Percentiles rank a stretch among this genome's conserved stretches.
These are phyloP conservation scores for Drosophila monieri DNA, from an alignment of 2,888 invertebrate species.

Conservation along the genomic window DNA sequence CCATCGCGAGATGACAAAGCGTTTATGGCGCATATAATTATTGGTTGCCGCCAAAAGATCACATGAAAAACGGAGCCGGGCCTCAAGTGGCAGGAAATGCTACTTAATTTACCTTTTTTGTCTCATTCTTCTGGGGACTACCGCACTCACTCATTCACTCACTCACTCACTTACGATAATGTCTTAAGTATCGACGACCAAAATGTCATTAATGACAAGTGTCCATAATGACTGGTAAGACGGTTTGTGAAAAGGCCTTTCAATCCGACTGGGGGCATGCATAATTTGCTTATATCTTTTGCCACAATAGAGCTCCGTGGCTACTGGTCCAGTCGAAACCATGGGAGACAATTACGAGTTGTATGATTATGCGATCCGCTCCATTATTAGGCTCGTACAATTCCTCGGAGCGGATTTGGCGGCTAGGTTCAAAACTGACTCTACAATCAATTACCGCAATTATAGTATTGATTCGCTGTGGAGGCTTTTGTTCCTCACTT, in stretches of 20 bases:
- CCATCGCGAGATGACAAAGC: slow-evolving; percentile 71
- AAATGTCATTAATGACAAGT: slow-evolving; percentile 80
- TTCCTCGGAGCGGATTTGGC: slow-evolving; percentile 20
- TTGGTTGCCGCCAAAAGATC: slow-evolving; percentile 73
- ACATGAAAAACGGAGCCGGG: slow-evolving; percentile 50
- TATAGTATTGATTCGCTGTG: slow-evolving; percentile 53
- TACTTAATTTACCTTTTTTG: slow-evolving; percentile 75
- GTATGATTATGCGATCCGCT: slow-evolving; percentile 32
- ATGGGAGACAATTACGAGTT: slow-evolving; percentile 51
- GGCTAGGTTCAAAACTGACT: slow-evolving; percentile 50
- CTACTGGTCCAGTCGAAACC: slow-evolving; percentile 27
- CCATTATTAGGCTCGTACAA: slow-evolving; percentile 18
- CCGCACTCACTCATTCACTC: slow-evolving; percentile 3
- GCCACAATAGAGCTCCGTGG: slow-evolving; percentile 31
- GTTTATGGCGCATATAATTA: slow-evolving; percentile 79
- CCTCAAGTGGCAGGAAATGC: slow-evolving; percentile 76
- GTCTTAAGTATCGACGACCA: slow-evolving; percentile 69
- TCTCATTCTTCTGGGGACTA: slow-evolving; percentile 4
- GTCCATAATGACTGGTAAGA: slow-evolving; percentile 70
- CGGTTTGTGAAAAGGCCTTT: slow-evolving; percentile 45
- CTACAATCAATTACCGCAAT: slow-evolving; percentile 68
- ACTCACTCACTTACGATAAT: slow-evolving; percentile 34
- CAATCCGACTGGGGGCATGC: slow-evolving; percentile 52
- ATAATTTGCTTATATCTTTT: slow-evolving; percentile 59
- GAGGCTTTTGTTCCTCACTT: slow-evolving; percentile 25